phyloP scores from a whole-genome alignment of 1,140 invertebrate species.

The Zaprionus kolodkinae region DNA sequence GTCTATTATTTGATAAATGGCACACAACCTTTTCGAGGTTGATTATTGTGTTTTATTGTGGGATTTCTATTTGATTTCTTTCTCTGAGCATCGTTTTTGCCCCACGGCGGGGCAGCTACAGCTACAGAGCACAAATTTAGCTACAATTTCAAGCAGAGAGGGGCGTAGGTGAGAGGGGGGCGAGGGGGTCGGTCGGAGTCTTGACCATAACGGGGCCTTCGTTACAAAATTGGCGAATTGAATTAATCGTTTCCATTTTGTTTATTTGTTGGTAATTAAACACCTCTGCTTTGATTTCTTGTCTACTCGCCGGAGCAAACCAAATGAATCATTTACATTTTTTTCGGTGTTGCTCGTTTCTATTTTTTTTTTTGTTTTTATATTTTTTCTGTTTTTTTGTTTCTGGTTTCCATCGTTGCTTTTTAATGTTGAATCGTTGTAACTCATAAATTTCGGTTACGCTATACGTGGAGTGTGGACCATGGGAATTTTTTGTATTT shows the following conservation, averaged over 20 bases:
- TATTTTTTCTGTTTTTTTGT: conserved; percentile 36
- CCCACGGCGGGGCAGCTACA: conserved; percentile 39
- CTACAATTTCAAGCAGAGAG: conserved; percentile 69
- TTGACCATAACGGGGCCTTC: conserved; percentile 73
- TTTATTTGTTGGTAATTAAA: conserved; percentile 83
- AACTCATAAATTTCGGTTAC: conserved; percentile 77
- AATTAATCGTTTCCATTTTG: conserved; percentile 82
- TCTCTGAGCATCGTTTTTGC: conserved; percentile 52
- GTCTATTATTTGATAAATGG: conserved; percentile 82
- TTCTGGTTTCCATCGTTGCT: conserved; percentile 27
- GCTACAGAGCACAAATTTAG: conserved; percentile 68
- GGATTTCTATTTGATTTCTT: conserved; percentile 34
- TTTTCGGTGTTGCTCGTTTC: conserved; percentile 22
- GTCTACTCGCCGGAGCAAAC: conserved; percentile 59
- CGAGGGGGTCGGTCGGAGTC: too few species aligned
- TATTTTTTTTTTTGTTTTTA: conserved; percentile 17
- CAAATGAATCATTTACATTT: conserved; percentile 80
- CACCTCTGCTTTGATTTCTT: conserved; percentile 81
- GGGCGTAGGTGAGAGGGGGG: too few species aligned
- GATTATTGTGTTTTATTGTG: conserved; percentile 75
- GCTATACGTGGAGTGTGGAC: conserved; percentile 55
- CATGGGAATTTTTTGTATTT: conserved; percentile 67
- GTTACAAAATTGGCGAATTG: conserved; percentile 78
- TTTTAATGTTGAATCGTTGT: conserved; percentile 82
- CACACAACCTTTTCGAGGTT: conserved; percentile 82